Evolutionary conservation across 1,140 invertebrate genomes (phyloP).

Genomic region (Gryon sp.): DNA sequence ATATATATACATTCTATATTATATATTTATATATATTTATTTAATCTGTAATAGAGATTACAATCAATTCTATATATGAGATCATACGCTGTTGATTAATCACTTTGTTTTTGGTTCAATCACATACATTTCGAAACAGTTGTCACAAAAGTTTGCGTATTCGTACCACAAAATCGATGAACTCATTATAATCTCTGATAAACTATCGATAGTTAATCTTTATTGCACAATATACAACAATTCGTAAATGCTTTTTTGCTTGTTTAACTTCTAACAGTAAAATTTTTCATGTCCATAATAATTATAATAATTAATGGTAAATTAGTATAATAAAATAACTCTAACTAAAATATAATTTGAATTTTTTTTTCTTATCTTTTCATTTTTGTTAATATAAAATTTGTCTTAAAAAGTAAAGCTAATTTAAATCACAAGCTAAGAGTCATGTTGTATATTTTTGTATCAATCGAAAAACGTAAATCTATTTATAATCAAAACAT

Average conservation of each 20-base stretch:
- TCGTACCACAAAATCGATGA: slow-evolving; percentile 25
- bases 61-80: slow-evolving; percentile 40
- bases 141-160: slow-evolving; percentile 21
- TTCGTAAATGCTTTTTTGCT: not conserved
- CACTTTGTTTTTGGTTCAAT: slow-evolving; percentile 40
- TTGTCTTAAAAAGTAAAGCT: slow-evolving; percentile 39
- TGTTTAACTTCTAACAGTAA: not conserved
- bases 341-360: slow-evolving; percentile 23
- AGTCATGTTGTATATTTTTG: slow-evolving; percentile 14
- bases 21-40: slow-evolving; percentile 14
- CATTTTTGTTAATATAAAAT: too few relatives aligned
- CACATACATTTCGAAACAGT: slow-evolving; percentile 53
- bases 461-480: slow-evolving; percentile 35
- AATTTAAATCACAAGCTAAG: slow-evolving; percentile 34
- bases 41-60: slow-evolving; percentile 42
- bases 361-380: slow-evolving; percentile 6
- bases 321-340: too few relatives aligned
- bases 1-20: slow-evolving; percentile 2
- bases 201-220: slow-evolving; percentile 18
- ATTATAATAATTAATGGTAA: too few relatives aligned
- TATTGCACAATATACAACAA: slow-evolving; percentile 42
- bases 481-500: slow-evolving; percentile 52
- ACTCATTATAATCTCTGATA: slow-evolving; percentile 53
- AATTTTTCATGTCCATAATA: too few relatives aligned
- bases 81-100: slow-evolving; percentile 33